Evolutionary conservation across 2,113 vertebrate species (phyloP).

Genomic region (Symphodus melops): DNA sequence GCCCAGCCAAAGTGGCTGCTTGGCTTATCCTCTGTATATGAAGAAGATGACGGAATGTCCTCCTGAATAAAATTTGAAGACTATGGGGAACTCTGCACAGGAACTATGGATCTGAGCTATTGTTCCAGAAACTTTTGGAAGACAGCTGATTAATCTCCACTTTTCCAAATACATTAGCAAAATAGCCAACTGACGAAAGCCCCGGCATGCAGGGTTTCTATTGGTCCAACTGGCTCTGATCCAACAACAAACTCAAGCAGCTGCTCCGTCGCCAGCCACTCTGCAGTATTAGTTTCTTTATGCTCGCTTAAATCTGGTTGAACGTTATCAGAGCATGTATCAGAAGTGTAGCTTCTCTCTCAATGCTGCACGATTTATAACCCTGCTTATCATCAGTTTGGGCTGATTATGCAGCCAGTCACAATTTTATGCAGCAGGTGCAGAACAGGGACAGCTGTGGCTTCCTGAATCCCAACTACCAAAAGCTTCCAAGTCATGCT

Average conservation of each 20-base stretch:
- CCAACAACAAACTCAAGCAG: constrained; percentile 38
- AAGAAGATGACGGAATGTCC: constrained; percentile 38
- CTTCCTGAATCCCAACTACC: constrained; percentile 67
- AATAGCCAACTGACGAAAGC: constrained; percentile 64
- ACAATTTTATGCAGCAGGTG: constrained; percentile 64
- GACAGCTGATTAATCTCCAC: constrained; percentile 46
- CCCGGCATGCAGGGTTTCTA: constrained; percentile 25
- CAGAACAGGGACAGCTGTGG: constrained; percentile 66
- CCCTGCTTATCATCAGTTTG: constrained; percentile 21
- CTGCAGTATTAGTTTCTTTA: constrained; percentile 36
- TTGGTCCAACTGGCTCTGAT: constrained; percentile 57
- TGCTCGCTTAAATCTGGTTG: constrained; percentile 30
- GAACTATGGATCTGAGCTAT: constrained; percentile 34
- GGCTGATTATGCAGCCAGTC: constrained; percentile 43
- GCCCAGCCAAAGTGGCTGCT: constrained; percentile 51
- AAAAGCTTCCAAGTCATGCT: constrained; percentile 62
- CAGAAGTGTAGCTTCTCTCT: constrained; percentile 23
- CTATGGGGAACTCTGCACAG: constrained; percentile 21
- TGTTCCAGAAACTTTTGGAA: constrained; percentile 45
- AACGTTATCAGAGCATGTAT: constrained; percentile 23
- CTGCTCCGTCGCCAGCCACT: constrained; percentile 31
- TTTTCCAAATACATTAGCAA: constrained; percentile 60
- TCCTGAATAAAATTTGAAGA: constrained; percentile 33
- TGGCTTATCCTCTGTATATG: constrained; percentile 43
- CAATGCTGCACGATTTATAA: constrained; percentile 32